These are phyloP conservation scores for Anguilla obscura DNA, from an alignment of 2,797 vertebrate species.

Conservation along the genomic window DNA sequence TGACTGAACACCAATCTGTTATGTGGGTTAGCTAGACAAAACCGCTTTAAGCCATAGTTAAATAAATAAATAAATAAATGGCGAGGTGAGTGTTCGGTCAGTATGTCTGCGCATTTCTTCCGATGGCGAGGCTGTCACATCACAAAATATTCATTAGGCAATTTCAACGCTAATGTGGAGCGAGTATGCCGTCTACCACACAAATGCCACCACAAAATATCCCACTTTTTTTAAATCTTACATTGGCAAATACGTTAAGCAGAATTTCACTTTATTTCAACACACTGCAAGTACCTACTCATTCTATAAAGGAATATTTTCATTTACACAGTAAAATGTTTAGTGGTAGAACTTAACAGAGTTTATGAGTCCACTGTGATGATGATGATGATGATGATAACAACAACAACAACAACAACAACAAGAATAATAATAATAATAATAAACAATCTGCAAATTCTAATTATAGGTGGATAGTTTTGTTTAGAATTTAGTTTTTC, in stretches of 20 bases:
- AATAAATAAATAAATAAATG: slow-evolving; percentile 65
- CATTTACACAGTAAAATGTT: too few species aligned
- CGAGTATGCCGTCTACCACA: slow-evolving; percentile 70
- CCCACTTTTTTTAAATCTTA: slow-evolving; percentile 33
- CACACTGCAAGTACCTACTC: background rate
- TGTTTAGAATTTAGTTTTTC: too few species aligned
- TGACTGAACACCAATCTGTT: slow-evolving; percentile 52
- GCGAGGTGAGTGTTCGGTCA: slow-evolving; percentile 77
- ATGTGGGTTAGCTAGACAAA: slow-evolving; percentile 66
- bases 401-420: too few species aligned
- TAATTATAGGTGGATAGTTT: too few species aligned
- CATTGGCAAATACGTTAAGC: background rate
- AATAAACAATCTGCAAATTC: too few species aligned
- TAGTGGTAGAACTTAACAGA: too few species aligned
- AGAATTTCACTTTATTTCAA: slow-evolving; percentile 1
- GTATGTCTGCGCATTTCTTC: slow-evolving; percentile 56
- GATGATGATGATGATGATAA: too few species aligned
- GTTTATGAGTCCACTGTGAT: too few species aligned
- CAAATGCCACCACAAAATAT: slow-evolving; percentile 24
- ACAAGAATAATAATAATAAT: too few species aligned
- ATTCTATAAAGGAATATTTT: background rate
- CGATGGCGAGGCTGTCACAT: slow-evolving; percentile 55
- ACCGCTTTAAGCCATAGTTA: slow-evolving; percentile 38
- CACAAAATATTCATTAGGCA: slow-evolving; percentile 54
- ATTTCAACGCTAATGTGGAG: slow-evolving; percentile 61